Base-by-base conservation (phyloP, 2,888 invertebrate species). In the Salticus scenicus region DNA sequence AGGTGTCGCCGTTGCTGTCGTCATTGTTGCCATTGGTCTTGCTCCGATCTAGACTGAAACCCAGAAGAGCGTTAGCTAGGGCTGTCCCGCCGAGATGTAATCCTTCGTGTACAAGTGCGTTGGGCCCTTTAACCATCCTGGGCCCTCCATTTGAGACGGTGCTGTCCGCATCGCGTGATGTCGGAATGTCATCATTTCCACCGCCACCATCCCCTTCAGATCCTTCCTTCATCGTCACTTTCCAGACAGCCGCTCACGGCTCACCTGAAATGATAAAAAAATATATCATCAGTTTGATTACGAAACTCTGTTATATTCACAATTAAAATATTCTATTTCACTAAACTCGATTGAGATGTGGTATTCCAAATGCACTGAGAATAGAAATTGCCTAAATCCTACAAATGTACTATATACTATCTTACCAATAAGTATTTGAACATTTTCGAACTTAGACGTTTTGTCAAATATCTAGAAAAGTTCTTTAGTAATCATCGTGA, bases 151-250 rank as follows among this genome's bases (percentile, higher is more conserved):
- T 85, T 24, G 78, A 85, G 27, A 85, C 84, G 20, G 84, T 85
- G 33, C 78, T 79, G 78, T 85, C 84, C 30, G 84, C 84, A 51
- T 79, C 84, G 42, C 84, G 57, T n/a, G 84, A 85, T 27, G 84
- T 75, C 51, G 84, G 84, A 63, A 79, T 67, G 63, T 79, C 70
- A 57, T 85, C 70, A 28, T 70, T 70, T 20, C 84, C 67, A 37
- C 47, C 47, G 24, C 84, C 74, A 12, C 67, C 70, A 67, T 74
- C 84, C 69, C 79, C 84, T 24, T 85, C 84, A 33, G 84, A 85
- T 42, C 63, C 84, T 85, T 85, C 84, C 70, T 79, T 85, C 84
- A 85, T 85, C 41, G 78, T 85, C 74, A 74, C 78, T 85, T 74
- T 42, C 63, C 78, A 78, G 84, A 78, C 84, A 79, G 78, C 84